These are phyloP conservation scores for Novumbra hubbsi DNA, from an alignment of 2,797 vertebrate species.

Conservation along the genomic window DNA sequence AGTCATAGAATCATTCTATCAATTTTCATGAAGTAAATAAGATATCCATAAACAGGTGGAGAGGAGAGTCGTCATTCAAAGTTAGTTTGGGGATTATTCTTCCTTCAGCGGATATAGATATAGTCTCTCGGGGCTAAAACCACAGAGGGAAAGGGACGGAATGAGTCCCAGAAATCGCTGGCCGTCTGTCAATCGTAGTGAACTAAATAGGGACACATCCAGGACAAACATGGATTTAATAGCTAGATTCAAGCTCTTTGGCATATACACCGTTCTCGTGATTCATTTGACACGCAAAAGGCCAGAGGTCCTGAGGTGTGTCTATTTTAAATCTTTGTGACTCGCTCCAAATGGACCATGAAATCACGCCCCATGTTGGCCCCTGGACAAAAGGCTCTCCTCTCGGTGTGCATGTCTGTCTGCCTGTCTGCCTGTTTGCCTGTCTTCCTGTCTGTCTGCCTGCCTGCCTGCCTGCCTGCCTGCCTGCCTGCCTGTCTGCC, in stretches of 20 bases:
- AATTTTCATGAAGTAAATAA: neutral
- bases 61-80: constrained; percentile 1
- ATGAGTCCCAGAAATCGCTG: neutral
- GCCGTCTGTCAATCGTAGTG: neutral
- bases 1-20: neutral
- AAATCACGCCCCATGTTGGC: constrained; percentile 35
- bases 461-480: too few species aligned
- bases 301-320: constrained; percentile 10
- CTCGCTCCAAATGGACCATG: constrained; percentile 47
- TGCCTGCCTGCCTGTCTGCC: too few species aligned
- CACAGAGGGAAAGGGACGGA: neutral
- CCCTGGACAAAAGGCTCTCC: constrained; percentile 24
- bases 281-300: constrained; percentile 34
- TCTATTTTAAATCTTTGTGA: constrained; percentile 30
- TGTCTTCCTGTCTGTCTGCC: neutral
- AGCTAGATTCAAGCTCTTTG: constrained; percentile 40
- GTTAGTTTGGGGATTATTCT: constrained; percentile 22
- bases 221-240: constrained; percentile 25
- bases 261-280: constrained; percentile 26
- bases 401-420: too few species aligned
- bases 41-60: neutral
- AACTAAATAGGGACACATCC: neutral
- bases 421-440: neutral
- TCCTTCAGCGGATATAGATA: neutral
- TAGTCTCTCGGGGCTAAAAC: neutral